These are phyloP conservation scores for Pantherophis alleghaniensis DNA, from an alignment of 2,797 vertebrate species.

Conservation along the genomic window DNA sequence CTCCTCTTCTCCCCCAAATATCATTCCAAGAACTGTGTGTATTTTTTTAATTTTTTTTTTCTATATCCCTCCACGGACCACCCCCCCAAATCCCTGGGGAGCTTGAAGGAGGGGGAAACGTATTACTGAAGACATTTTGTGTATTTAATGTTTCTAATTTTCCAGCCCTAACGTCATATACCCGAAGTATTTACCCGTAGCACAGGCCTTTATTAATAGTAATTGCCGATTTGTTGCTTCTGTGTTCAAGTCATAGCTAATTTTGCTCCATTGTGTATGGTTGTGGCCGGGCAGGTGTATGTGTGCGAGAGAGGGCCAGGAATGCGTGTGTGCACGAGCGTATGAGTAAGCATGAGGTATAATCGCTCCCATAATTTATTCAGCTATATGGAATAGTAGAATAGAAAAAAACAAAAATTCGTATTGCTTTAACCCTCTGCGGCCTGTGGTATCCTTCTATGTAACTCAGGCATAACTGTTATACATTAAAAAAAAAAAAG, in stretches of 20 bases:
- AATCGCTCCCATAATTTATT: conserved; percentile 99
- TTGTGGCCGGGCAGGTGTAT: background rate
- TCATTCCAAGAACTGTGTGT: conserved; percentile 6
- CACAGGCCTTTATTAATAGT: conserved; percentile 63
- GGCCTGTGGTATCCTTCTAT: conserved; percentile 97
- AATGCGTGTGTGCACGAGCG: background rate
- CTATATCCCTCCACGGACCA: background rate
- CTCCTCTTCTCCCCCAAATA: background rate
- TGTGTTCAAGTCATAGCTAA: conserved; percentile 66
- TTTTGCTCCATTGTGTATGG: conserved; percentile 57
- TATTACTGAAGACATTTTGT: conserved; percentile 46
- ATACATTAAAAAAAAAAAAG: conserved; percentile 86
- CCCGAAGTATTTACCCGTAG: conserved; percentile 49
- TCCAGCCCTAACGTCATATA: conserved; percentile 46
- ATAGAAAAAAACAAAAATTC: conserved; percentile 84
- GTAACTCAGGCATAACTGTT: conserved; percentile 99
- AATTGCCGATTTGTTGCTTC: conserved; percentile 64
- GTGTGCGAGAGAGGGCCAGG: background rate
- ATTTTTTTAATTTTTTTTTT: background rate
- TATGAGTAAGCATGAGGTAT: conserved; percentile 57
- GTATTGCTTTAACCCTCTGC: conserved; percentile 96
- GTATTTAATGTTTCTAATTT: conserved; percentile 64
- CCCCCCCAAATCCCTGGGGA: background rate
- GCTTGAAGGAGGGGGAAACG: background rate
- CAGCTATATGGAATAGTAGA: conserved; percentile 98